These are phyloP conservation scores for Tetraodon nigroviridis DNA, from an alignment of 2,113 vertebrate genomes.

Conservation along the genomic window DNA sequence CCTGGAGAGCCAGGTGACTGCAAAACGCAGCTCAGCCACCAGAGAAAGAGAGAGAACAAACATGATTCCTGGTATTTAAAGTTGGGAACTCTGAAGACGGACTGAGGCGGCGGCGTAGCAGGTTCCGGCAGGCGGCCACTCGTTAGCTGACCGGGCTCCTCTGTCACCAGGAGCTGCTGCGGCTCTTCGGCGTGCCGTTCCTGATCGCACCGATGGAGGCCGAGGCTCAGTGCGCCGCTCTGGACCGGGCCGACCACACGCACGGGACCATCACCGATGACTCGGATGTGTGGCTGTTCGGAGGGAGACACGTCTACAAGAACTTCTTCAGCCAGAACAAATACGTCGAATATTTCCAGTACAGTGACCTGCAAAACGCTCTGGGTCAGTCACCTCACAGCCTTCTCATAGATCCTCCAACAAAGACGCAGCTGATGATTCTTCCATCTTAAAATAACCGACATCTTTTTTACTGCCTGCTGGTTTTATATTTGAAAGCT, in stretches of 20 bases:
- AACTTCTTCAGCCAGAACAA: conserved; percentile 95
- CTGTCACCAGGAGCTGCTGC: conserved; percentile 83
- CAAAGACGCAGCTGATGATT: too few species aligned
- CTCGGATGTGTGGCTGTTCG: conserved; percentile 97
- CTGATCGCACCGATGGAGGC: conserved; percentile 93
- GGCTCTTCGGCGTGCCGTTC: conserved; percentile 89
- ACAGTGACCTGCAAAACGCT: conserved; percentile 85
- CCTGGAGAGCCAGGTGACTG: conserved; percentile 88
- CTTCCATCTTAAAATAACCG: too few species aligned
- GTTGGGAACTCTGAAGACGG: too few species aligned
- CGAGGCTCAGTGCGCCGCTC: conserved; percentile 88
- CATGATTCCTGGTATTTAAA: not conserved
- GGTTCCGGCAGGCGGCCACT: too few species aligned
- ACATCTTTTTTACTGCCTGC: too few species aligned
- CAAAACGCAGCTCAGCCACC: not conserved
- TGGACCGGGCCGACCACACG: conserved; percentile 89
- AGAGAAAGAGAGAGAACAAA: not conserved
- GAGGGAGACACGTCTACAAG: conserved; percentile 92
- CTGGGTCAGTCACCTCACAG: conserved; percentile 78
- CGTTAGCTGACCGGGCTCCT: not conserved
- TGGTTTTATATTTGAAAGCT: not conserved
- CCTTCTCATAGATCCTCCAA: too few species aligned
- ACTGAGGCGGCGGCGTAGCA: not conserved
- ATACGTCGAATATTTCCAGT: conserved; percentile 89
- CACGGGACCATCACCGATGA: conserved; percentile 96